Conservation (phyloP, 2,113 vertebrate species). For the Myrmecophaga tridactyla region DNA sequence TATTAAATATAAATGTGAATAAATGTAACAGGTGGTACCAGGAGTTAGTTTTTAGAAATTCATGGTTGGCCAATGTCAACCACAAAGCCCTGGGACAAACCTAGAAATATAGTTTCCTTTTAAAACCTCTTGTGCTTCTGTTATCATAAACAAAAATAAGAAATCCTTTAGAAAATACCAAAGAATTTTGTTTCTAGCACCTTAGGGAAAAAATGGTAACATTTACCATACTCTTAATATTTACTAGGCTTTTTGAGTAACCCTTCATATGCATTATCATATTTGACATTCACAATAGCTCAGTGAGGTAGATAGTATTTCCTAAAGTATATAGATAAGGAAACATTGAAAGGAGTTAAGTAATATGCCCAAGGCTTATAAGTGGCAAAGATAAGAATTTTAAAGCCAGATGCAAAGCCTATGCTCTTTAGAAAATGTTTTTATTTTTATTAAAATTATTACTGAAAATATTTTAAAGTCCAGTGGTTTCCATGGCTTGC, state of each 20-base stretch:
- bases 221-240: not conserved
- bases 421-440: not conserved
- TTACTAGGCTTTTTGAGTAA: not conserved
- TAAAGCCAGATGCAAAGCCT: not conserved
- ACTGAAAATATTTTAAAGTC: not conserved
- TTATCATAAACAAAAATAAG: not conserved
- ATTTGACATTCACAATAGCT: not conserved
- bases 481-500: not conserved
- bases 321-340: not conserved
- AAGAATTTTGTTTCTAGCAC: not conserved
- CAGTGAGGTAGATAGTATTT: not conserved
- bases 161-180: not conserved
- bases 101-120: not conserved
- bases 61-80: not conserved
- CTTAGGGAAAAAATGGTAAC: not conserved
- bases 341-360: not conserved
- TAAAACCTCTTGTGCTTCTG: not conserved
- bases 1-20: not conserved
- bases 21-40: not conserved
- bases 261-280: not conserved
- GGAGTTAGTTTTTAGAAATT: not conserved
- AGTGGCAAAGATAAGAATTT: not conserved
- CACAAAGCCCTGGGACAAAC: not conserved
- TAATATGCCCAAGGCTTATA: not conserved
- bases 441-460: not conserved